Evolutionary conservation across 2,888 invertebrate genomes (phyloP).

Genomic region (Cephus nigrinus): DNA sequence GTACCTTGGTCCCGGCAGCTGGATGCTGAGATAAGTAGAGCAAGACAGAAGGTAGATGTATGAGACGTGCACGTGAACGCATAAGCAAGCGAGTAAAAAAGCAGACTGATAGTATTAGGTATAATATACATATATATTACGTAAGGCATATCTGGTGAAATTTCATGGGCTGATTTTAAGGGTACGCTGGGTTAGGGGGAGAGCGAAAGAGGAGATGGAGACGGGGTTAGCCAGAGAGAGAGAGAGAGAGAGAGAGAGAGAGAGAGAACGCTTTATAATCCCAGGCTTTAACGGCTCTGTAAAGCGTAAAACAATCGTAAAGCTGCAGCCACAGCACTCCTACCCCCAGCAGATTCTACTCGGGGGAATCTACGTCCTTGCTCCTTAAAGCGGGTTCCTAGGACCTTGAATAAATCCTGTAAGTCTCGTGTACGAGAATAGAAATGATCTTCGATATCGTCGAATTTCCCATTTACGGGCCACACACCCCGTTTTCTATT

Average conservation of each 20-base stretch:
- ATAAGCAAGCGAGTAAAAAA: background rate
- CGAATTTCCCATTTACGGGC: background rate
- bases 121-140: background rate
- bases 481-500: too few relatives aligned
- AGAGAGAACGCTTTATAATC: constrained; percentile 12
- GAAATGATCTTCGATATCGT: background rate
- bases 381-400: background rate
- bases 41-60: background rate
- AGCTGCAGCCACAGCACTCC: constrained; percentile 3
- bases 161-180: background rate
- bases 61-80: background rate
- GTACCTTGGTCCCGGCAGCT: background rate
- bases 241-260: constrained; percentile 2
- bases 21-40: background rate
- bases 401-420: background rate
- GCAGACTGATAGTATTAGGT: background rate
- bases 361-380: background rate
- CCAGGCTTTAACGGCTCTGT: constrained; percentile 28
- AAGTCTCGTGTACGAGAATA: background rate
- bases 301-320: constrained; percentile 27
- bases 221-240: background rate
- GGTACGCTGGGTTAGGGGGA: background rate
- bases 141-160: background rate
- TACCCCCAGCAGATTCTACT: background rate
- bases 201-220: constrained; percentile 8